phyloP scores from a whole-genome alignment of 2,888 invertebrate species.

The Drosophila putrida region DNA sequence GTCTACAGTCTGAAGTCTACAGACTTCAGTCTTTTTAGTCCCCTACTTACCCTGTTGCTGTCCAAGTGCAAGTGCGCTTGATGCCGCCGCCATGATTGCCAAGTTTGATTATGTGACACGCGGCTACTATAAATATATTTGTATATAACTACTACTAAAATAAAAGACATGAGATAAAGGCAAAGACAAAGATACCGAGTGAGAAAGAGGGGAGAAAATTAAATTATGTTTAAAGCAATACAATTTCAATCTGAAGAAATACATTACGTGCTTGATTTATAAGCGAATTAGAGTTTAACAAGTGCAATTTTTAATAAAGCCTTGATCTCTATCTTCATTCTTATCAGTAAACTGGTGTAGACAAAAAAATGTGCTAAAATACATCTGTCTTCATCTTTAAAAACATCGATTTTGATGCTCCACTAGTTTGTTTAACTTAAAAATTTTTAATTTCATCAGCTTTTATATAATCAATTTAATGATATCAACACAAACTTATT shows the following conservation, averaged over 20 bases:
- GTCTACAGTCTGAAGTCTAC: slow-evolving; percentile 2
- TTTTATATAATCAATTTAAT: background rate
- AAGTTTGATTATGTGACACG: slow-evolving; percentile 76
- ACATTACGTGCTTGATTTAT: background rate
- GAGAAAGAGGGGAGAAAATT: background rate
- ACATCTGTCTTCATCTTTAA: too few relatives aligned
- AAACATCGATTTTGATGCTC: background rate
- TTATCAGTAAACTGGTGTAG: too few relatives aligned
- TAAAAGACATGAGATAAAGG: slow-evolving; percentile 2
- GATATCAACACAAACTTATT: slow-evolving; percentile 6
- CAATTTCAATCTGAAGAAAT: background rate
- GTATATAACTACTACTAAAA: slow-evolving; percentile 1
- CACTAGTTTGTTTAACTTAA: background rate
- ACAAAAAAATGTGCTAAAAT: too few relatives aligned
- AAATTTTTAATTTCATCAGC: background rate
- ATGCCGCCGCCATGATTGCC: slow-evolving; percentile 62
- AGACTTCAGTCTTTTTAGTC: slow-evolving; percentile 5
- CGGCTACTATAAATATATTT: slow-evolving; percentile 71
- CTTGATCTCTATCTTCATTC: background rate
- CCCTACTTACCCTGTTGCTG: slow-evolving; percentile 26
- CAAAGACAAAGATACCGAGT: background rate
- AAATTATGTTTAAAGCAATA: background rate
- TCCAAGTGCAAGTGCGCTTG: slow-evolving; percentile 50
- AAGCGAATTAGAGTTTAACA: too few relatives aligned
- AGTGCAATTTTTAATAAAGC: background rate